Evolutionary conservation across 2,113 vertebrate species (phyloP), one percentile per base, ranked within the genome.

Genomic region (Petrocephalus microphthalmus): DNA sequence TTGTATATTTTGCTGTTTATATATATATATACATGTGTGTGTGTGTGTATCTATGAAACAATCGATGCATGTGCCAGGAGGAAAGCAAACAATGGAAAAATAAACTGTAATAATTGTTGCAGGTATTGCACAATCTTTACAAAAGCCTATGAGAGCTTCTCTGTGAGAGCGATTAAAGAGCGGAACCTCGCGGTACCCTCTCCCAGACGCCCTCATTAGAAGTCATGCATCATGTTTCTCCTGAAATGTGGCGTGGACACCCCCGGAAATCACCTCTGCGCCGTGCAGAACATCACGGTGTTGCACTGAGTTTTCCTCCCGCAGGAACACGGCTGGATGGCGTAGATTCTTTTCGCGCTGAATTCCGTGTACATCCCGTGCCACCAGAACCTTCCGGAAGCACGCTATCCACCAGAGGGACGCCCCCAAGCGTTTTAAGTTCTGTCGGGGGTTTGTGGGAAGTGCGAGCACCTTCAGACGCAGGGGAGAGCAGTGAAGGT

Each of bases 51-150:
- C 29, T 54, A 54, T 84, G 22, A 91, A 90, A 91, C 89, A 67
- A 29, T 42, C 45, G 67, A 15, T 53, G 52, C 3, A 29, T 78
- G 51, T 64, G 37, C 20, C 25, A 37, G 20, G 49, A 82, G 89
- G 90, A 91, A 91, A 92, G 90, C 90, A 33, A 53, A 11, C 33
- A 49, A 51, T 52, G 64, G 47, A 64, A 53, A 51, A 71, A 84
- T 47, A 17, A 49, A 4, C 86, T n/a, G 17, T 81, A 64, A 60
- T 90, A 89, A 86, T 87, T 83, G 84, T 90, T 81, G 89, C 88
- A 85, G 82, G 89, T 91, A 92, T 92, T 89, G 91, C 91, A 89
- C 81, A 85, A 89, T 51, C 67, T 86, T 87, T 29, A 85, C 11
- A 13, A 52, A 25, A 85, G 17, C 47, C 51, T 49, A 25, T 20